Evolutionary conservation across 2,797 vertebrate genomes (phyloP).

Genomic region (Gymnothorax reevesii): DNA sequence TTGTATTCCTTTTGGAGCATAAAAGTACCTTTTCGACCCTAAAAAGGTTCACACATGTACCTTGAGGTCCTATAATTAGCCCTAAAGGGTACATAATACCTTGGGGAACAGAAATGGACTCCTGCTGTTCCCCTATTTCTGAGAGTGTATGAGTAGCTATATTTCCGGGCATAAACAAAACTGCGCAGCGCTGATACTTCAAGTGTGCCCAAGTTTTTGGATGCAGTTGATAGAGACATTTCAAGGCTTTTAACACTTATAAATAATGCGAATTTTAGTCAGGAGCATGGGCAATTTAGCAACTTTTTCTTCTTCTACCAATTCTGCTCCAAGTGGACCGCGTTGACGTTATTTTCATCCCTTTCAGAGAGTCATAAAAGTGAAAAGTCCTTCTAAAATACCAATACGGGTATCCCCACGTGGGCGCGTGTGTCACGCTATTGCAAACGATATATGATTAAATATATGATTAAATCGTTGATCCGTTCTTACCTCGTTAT

Average conservation of each 20-base stretch:
- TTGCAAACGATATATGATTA: not conserved
- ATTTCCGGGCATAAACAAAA: not conserved
- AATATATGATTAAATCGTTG: not conserved
- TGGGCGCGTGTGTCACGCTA: not conserved
- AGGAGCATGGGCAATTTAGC: not conserved
- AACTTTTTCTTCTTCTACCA: not conserved
- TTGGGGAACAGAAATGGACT: no score
- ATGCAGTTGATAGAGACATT: not conserved
- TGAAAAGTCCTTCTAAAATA: not conserved
- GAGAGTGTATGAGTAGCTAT: not conserved
- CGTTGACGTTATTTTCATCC: not conserved
- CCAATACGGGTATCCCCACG: not conserved
- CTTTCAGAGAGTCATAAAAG: not conserved
- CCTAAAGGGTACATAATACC: no score
- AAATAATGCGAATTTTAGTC: not conserved
- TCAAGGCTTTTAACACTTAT: not conserved
- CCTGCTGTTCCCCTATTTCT: no score
- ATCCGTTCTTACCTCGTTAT: conserved; percentile 49
- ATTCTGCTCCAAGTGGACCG: not conserved
- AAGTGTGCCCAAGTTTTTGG: not conserved
- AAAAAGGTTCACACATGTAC: no score
- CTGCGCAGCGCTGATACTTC: not conserved
- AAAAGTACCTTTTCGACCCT: no score
- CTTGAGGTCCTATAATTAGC: no score
- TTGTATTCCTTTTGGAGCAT: no score